phyloP scores from a whole-genome alignment of 2,797 vertebrate species.

The Tokudaia muenninki region DNA sequence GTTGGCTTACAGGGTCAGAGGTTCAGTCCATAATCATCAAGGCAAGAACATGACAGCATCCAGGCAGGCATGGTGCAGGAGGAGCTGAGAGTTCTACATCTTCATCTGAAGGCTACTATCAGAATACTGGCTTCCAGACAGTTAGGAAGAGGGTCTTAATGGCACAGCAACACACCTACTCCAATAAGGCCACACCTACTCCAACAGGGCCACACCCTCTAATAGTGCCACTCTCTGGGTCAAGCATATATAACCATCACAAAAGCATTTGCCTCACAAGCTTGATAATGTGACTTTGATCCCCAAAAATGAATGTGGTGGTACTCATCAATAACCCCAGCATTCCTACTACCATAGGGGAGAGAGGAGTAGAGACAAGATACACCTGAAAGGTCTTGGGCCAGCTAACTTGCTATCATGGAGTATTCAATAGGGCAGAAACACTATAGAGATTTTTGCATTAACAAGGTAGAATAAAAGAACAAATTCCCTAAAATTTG shows the following conservation, averaged over 20 bases:
- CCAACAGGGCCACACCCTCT: not conserved
- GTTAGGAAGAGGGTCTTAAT: not conserved
- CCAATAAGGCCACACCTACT: no score
- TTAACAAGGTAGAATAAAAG: not conserved
- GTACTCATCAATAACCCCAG: not conserved
- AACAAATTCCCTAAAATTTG: not conserved
- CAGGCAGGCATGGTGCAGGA: not conserved
- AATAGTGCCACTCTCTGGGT: not conserved
- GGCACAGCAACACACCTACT: not conserved
- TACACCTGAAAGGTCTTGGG: not conserved
- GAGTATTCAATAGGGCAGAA: not conserved
- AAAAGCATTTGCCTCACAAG: not conserved
- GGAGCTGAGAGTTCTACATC: not conserved
- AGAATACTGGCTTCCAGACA: not conserved
- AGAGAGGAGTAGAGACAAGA: not conserved
- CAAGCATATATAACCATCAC: not conserved
- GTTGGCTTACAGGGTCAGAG: not conserved
- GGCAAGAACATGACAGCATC: not conserved
- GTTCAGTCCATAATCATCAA: not conserved
- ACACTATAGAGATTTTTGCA: not conserved
- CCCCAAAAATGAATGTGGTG: not conserved
- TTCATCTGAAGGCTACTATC: not conserved
- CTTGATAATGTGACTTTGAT: not conserved
- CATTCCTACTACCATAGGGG: not conserved
- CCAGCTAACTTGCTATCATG: not conserved